A percentile compares a stretch with the other conserved stretches of the same genome.
phyloP scores from a whole-genome alignment of 1,140 invertebrate species.

The Laodelphax striatellus region DNA sequence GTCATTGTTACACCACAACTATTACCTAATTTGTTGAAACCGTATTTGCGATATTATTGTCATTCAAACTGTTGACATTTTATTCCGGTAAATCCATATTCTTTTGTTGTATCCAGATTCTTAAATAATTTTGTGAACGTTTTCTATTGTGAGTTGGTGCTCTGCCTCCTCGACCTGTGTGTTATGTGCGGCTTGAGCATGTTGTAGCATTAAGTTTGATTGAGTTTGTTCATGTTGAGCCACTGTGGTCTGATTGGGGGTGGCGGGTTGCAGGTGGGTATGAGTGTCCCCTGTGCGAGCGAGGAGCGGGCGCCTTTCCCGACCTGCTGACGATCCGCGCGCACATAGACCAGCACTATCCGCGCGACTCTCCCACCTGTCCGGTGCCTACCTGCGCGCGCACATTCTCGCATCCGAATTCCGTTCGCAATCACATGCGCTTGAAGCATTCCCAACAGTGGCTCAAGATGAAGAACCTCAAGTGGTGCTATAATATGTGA shows the following conservation, averaged over 20 bases:
- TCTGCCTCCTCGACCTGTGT: too few species aligned
- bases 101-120: too few species aligned
- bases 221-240: too few species aligned
- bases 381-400: constrained; percentile 59
- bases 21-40: too few species aligned
- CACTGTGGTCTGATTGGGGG: constrained; percentile 27
- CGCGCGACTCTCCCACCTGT: constrained; percentile 64
- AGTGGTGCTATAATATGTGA: constrained; percentile 41
- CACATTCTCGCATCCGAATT: constrained; percentile 66
- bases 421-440: constrained; percentile 71
- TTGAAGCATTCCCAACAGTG: constrained; percentile 65
- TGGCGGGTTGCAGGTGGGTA: constrained; percentile 22
- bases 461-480: constrained; percentile 68
- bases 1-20: too few species aligned
- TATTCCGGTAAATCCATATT: too few species aligned
- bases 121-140: too few species aligned
- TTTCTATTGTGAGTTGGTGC: too few species aligned
- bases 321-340: constrained; percentile 50
- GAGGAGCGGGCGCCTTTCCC: constrained; percentile 33
- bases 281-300: constrained; percentile 57
- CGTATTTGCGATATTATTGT: too few species aligned
- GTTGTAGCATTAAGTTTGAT: too few species aligned
- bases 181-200: too few species aligned
- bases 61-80: too few species aligned
- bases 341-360: constrained; percentile 69